phyloP scores from a whole-genome alignment of 2,113 vertebrate species.

The Phasianus colchicus region DNA sequence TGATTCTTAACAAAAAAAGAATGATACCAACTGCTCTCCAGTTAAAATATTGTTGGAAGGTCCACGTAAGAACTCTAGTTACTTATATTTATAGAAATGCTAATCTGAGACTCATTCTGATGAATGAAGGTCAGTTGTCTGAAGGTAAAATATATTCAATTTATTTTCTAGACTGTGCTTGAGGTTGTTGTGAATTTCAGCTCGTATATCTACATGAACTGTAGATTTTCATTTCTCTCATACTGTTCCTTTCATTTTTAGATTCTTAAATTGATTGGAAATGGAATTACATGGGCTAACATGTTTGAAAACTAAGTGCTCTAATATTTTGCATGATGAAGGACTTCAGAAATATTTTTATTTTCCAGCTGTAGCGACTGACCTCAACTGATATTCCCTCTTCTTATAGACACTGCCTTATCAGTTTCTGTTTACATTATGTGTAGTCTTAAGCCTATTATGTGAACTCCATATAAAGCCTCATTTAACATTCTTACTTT shows the following conservation, averaged over 20 bases:
- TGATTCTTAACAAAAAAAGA: not conserved
- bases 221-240: not conserved
- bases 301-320: not conserved
- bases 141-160: not conserved
- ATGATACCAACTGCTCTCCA: not conserved
- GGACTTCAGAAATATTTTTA: not conserved
- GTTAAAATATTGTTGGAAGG: not conserved
- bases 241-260: not conserved
- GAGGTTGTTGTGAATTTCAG: not conserved
- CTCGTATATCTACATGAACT: not conserved
- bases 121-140: not conserved
- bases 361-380: not conserved
- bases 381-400: not conserved
- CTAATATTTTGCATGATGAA: not conserved
- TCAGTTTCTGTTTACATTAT: not conserved
- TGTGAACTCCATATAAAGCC: not conserved
- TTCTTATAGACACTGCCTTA: not conserved
- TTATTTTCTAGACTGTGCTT: not conserved
- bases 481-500: not conserved
- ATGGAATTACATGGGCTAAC: not conserved
- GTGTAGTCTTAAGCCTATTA: not conserved
- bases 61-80: not conserved
- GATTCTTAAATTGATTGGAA: not conserved
- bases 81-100: not conserved
- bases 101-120: not conserved